phyloP scores from a whole-genome alignment of 2,113 vertebrate species.

The Thinocorus orbignyianus region DNA sequence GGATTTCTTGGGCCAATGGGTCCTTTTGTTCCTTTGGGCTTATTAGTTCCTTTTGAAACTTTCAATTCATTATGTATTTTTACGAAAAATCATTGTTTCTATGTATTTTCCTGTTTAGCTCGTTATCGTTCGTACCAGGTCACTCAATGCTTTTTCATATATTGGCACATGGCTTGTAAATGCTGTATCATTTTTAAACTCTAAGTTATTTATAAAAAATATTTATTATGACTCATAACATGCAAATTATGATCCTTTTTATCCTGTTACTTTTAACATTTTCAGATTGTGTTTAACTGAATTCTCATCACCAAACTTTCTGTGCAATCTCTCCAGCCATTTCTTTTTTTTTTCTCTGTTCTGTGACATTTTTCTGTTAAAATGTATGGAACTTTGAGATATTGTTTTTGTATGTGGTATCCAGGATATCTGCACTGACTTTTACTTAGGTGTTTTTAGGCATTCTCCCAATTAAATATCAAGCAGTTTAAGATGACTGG shows the following conservation, averaged over 20 bases:
- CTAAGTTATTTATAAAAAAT: not conserved
- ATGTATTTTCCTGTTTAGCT: not conserved
- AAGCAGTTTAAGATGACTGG: not conserved
- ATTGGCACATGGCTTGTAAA: not conserved
- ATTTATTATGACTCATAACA: not conserved
- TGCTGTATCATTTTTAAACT: not conserved
- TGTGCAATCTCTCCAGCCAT: not conserved
- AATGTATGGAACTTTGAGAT: not conserved
- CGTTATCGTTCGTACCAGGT: not conserved
- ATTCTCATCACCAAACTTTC: not conserved
- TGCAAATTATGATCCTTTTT: not conserved
- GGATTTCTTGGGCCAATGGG: not conserved
- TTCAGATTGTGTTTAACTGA: not conserved
- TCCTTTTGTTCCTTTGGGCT: not conserved
- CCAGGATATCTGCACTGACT: not conserved
- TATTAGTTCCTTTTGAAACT: not conserved
- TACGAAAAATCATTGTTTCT: not conserved
- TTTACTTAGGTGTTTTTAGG: not conserved
- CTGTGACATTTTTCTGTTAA: not conserved
- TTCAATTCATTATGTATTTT: not conserved
- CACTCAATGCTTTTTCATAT: not conserved
- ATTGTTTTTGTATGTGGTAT: not conserved
- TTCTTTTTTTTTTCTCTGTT: not conserved
- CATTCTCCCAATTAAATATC: not conserved
- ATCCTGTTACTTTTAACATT: not conserved